phyloP scores from a whole-genome alignment of 2,797 vertebrate species.

The Cynopterus sphinx region DNA sequence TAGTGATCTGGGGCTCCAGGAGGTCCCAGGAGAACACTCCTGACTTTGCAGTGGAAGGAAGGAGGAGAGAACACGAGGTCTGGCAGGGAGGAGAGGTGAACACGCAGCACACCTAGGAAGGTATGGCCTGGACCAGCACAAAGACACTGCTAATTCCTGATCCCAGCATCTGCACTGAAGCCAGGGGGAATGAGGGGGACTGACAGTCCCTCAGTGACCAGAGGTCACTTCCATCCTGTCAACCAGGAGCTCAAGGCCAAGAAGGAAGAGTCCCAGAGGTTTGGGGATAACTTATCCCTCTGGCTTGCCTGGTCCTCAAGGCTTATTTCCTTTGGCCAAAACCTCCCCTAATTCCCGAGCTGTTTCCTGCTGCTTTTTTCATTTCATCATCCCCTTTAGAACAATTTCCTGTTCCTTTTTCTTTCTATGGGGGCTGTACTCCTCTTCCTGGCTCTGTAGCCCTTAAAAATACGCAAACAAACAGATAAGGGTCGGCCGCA shows the following conservation, averaged over 20 bases:
- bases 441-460: constrained; percentile 57
- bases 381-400: constrained; percentile 33
- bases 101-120: accelerated
- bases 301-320: background rate
- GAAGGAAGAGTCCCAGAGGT: background rate
- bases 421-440: constrained; percentile 24
- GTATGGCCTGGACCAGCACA: background rate
- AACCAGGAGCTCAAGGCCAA: background rate
- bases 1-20: background rate
- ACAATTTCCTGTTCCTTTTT: constrained; percentile 64
- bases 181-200: background rate
- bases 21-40: background rate
- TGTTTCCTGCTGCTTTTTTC: constrained; percentile 70
- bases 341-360: background rate
- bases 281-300: background rate
- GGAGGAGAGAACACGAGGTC: too few relatives aligned
- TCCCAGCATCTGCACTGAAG: background rate
- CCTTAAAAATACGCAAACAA: constrained; percentile 58
- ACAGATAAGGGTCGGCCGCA: constrained; percentile 30
- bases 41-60: background rate
- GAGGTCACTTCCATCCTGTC: background rate
- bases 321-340: background rate
- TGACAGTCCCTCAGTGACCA: background rate
- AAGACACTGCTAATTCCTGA: background rate
- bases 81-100: background rate